phyloP scores from a whole-genome alignment of 2,888 invertebrate species.

The Limnephilus lunatus region DNA sequence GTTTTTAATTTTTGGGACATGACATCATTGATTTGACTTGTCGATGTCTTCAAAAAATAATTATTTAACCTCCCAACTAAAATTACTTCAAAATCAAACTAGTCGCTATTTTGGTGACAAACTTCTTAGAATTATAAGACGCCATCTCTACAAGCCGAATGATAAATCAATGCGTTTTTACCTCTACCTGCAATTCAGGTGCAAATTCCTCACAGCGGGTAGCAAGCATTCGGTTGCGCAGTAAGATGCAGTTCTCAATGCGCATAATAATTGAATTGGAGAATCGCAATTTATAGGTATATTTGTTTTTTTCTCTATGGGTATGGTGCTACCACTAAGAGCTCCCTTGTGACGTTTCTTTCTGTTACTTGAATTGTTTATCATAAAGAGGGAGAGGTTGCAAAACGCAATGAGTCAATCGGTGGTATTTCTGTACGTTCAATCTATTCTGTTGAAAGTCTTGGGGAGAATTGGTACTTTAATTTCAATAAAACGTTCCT shows the following conservation, averaged over 20 bases:
- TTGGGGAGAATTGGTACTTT: too few species aligned
- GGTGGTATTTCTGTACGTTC: too few species aligned
- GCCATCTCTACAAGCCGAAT: not conserved
- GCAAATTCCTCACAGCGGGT: not conserved
- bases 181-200: not conserved
- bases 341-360: not conserved
- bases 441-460: too few species aligned
- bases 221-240: not conserved
- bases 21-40: too few species aligned
- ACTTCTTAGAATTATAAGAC: not conserved
- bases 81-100: too few species aligned
- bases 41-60: too few species aligned
- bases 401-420: too few species aligned
- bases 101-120: not conserved
- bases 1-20: too few species aligned
- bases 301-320: not conserved
- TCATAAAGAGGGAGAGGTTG: not conserved
- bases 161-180: not conserved
- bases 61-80: not conserved
- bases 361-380: not conserved
- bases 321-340: not conserved
- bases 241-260: not conserved
- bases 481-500: too few species aligned
- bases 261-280: constrained; percentile 10
- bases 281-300: not conserved